These are phyloP conservation scores for Tinea pellionella DNA, from an alignment of 2,888 invertebrate genomes.

Conservation along the genomic window DNA sequence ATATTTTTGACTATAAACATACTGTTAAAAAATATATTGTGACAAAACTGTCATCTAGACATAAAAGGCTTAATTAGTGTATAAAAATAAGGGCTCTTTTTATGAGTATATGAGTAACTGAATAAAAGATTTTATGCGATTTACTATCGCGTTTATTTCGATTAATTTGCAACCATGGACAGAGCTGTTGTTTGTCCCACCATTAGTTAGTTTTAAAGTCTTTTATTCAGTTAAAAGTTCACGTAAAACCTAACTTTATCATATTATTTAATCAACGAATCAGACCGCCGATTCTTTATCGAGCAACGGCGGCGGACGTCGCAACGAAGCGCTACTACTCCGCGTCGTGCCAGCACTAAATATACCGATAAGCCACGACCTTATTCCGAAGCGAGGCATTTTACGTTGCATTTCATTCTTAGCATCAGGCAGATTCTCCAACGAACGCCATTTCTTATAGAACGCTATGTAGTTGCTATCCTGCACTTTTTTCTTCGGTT, in stretches of 20 bases:
- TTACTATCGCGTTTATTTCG: too few relatives aligned
- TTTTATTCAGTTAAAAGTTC: too few relatives aligned
- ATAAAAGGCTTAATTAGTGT: not conserved
- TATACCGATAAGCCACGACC: constrained; percentile 80
- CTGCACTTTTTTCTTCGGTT: constrained; percentile 45
- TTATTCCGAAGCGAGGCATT: constrained; percentile 74
- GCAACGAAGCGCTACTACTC: constrained; percentile 65
- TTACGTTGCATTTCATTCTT: constrained; percentile 59
- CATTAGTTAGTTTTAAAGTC: too few relatives aligned
- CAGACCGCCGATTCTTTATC: constrained; percentile 62
- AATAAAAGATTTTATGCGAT: not conserved
- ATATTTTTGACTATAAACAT: not conserved
- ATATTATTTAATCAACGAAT: constrained; percentile 19
- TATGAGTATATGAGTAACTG: not conserved
- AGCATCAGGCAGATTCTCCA: constrained; percentile 73
- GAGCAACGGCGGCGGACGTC: constrained; percentile 54
- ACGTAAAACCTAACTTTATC: too few relatives aligned
- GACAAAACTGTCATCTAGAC: not conserved
- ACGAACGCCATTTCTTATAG: constrained; percentile 82
- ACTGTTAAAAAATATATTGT: not conserved
- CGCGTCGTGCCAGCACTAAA: constrained; percentile 79
- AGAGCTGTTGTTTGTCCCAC: too few relatives aligned
- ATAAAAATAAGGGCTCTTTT: not conserved
- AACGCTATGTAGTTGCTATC: constrained; percentile 59
- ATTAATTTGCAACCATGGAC: too few relatives aligned